Base-by-base conservation (phyloP, 2,888 invertebrate genomes). In the Mactromeris polynyma region DNA sequence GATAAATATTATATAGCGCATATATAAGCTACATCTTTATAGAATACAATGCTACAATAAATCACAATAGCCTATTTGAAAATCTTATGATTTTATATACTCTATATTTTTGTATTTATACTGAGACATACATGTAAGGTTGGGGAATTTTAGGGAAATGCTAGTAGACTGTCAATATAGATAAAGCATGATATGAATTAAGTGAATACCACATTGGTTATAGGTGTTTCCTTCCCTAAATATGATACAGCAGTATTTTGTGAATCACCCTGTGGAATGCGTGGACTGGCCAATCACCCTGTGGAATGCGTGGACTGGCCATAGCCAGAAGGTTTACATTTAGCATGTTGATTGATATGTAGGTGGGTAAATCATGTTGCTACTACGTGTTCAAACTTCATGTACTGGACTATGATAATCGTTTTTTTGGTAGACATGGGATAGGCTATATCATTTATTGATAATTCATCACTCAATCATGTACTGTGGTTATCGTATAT, bases 251-350 rank as follows among this genome's bases (percentile, higher is more conserved):
- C 33, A 73, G 19, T 33, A 19, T 73, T 73, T 6, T 33, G 36
- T 73, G 73, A 73, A 73, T 73, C 73, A 73, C 17, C 6, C 0
- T 73, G 36, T 19, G 73, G 73, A 36, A 73, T 73, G 73, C 14
- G 14, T 36, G 73, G 73, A 73, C 73, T 73, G 73, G 73, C 33
- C 73, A 73, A 17, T 73, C 73, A 73, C 17, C 6, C 0, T 73
- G 36, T 19, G 73, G 73, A 36, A 73, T 73, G 73, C 14, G 14
- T 36, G 73, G 73, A 73, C 73, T 73, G 73, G 73, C 33, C 73
- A 11, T 73, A 33, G 36, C 73, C 73, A 73, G 73, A 73, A 73
- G 73, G 73, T 73, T 73, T 73, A 36, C 36, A 73, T 73, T 73
- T 73, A 73, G 11, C 36, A 2, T 17, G 73, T 36, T 73, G 73